Conservation (phyloP, 2,797 vertebrate genomes). For the Scomberomorus guttatus region DNA sequence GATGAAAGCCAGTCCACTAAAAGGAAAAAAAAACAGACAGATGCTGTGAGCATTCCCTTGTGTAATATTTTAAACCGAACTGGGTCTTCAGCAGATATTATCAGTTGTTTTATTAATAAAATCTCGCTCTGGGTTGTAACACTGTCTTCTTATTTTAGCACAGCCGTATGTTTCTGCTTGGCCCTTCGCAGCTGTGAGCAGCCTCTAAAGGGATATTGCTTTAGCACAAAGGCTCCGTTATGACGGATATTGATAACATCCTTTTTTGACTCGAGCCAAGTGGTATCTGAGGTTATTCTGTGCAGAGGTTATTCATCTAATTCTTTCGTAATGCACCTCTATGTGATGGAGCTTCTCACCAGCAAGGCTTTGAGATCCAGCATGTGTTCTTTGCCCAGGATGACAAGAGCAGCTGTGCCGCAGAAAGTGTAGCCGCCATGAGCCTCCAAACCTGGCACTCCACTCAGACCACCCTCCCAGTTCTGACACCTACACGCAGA, state of each 20-base stretch:
- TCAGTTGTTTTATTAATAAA: neutral
- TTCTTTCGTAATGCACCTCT: neutral
- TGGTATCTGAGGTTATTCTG: neutral
- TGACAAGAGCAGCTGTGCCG: slow-evolving; percentile 93
- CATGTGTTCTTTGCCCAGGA: slow-evolving; percentile 92
- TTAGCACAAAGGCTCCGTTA: slow-evolving; percentile 21
- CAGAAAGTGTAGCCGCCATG: slow-evolving; percentile 98
- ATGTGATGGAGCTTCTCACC: slow-evolving; percentile 83
- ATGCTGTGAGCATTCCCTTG: neutral
- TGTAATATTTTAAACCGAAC: neutral
- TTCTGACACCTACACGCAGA: slow-evolving; percentile 92
- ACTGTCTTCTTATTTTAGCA: slow-evolving; percentile 22
- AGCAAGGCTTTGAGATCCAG: slow-evolving; percentile 93
- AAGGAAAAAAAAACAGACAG: neutral
- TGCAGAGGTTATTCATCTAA: neutral
- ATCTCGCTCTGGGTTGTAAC: neutral
- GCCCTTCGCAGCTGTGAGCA: neutral
- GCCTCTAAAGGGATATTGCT: neutral
- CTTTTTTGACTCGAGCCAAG: neutral
- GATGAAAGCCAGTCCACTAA: neutral
- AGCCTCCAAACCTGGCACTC: slow-evolving; percentile 95
- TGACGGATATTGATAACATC: slow-evolving; percentile 13
- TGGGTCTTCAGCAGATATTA: neutral
- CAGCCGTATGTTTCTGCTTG: slow-evolving; percentile 8
- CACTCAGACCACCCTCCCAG: slow-evolving; percentile 97